These are phyloP conservation scores for Drosophila ercepeae DNA, from an alignment of 1,140 invertebrate genomes.

Conservation along the genomic window DNA sequence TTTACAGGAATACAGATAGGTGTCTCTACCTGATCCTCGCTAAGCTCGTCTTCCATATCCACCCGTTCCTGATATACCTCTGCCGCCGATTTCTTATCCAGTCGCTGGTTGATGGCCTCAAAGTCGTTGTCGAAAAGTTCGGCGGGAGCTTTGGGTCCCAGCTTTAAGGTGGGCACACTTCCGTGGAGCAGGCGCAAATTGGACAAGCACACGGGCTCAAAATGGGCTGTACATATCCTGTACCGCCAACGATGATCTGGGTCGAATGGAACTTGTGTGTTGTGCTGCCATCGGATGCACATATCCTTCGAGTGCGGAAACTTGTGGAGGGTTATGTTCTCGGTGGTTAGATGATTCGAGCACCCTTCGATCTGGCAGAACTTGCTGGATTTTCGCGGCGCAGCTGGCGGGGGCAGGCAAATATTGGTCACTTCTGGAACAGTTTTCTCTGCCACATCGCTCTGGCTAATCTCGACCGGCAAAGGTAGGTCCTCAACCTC, in stretches of 20 bases:
- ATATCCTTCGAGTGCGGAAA: conserved; percentile 61
- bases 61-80: conserved; percentile 13
- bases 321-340: conserved; percentile 65
- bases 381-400: conserved; percentile 65
- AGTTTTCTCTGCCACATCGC: not conserved
- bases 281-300: conserved; percentile 72
- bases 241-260: conserved; percentile 61
- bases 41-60: conserved; percentile 43
- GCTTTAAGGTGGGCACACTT: conserved; percentile 69
- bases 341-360: conserved; percentile 59
- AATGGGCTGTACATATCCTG: conserved; percentile 74
- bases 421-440: conserved; percentile 5
- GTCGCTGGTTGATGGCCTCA: conserved; percentile 30
- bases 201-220: conserved; percentile 64
- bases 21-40: conserved; percentile 29
- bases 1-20: conserved; percentile 38
- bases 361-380: conserved; percentile 67
- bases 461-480: not conserved
- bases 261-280: conserved; percentile 69
- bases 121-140: conserved; percentile 63
- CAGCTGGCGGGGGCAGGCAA: conserved; percentile 38
- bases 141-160: conserved; percentile 57
- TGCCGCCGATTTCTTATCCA: conserved; percentile 39
- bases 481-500: conserved; percentile 17
- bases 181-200: conserved; percentile 63